phyloP scores from a whole-genome alignment of 2,797 vertebrate species.

The Tragopan temminckii region DNA sequence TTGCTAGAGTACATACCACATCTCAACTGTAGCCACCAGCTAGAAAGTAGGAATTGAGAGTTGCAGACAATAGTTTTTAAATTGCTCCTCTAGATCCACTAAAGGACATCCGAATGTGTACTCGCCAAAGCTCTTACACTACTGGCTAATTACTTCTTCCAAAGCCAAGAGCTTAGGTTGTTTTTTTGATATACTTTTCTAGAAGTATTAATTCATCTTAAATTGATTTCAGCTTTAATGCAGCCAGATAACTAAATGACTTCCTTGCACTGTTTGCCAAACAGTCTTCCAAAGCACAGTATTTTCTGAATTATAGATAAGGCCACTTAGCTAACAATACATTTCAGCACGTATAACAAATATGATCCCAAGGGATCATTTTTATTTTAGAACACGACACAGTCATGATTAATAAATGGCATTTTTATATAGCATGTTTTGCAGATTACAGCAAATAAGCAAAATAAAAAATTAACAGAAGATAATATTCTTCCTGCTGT shows the following conservation, averaged over 20 bases:
- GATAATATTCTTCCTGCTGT: neutral
- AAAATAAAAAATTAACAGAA: conserved; percentile 9
- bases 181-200: neutral
- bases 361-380: neutral
- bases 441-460: neutral
- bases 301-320: conserved; percentile 19
- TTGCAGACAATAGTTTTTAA: neutral
- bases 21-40: neutral
- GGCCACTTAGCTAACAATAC: neutral
- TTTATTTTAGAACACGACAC: neutral
- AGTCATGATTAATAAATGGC: neutral
- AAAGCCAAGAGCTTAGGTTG: neutral
- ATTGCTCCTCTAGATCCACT: neutral
- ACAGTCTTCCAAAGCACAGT: neutral
- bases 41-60: neutral
- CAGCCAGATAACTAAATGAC: conserved; percentile 40
- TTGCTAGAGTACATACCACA: neutral
- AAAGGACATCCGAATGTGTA: neutral
- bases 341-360: neutral
- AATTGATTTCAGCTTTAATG: conserved; percentile 38
- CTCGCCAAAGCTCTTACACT: neutral
- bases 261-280: conserved; percentile 50
- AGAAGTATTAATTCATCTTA: neutral
- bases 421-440: neutral
- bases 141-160: neutral